A percentile compares a stretch with the other conserved stretches of the same genome.
phyloP scores from a whole-genome alignment of 2,888 invertebrate species.

The Digitonthophagus gazella region DNA sequence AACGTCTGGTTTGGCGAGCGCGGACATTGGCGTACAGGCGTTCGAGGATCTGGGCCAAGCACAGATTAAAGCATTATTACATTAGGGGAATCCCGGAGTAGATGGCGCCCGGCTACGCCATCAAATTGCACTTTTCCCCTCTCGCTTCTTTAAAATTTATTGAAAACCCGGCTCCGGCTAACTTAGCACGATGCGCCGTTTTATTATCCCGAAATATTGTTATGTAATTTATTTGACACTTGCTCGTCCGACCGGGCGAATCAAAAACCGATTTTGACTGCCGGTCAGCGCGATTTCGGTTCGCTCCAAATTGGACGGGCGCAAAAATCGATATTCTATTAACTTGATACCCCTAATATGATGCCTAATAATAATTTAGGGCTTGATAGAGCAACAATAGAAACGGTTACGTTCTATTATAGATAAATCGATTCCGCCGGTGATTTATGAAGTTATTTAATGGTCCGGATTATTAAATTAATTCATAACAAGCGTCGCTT shows the following conservation, averaged over 20 bases:
- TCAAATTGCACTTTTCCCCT: slow-evolving; percentile 32
- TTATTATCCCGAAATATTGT: slow-evolving; percentile 28
- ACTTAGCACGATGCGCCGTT: slow-evolving; percentile 20
- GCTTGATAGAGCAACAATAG: background rate
- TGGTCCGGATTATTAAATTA: no score
- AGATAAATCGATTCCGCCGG: background rate
- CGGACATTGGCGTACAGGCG: slow-evolving; percentile 46
- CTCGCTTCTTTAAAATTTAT: slow-evolving; percentile 33
- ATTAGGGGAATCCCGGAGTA: slow-evolving; percentile 43
- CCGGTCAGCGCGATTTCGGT: no score
- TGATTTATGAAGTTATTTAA: background rate
- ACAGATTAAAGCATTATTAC: slow-evolving; percentile 48
- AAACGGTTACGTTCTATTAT: background rate
- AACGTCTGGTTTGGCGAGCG: slow-evolving; percentile 39
- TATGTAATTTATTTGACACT: slow-evolving; percentile 20
- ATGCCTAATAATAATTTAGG: background rate
- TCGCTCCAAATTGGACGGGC: background rate
- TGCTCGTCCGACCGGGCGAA: background rate
- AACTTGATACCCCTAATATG: background rate
- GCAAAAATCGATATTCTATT: background rate
- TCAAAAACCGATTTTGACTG: background rate
- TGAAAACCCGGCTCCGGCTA: slow-evolving; percentile 24
- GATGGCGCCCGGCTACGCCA: slow-evolving; percentile 34
- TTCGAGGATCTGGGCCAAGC: slow-evolving; percentile 42
- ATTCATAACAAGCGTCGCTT: no score